Conservation (phyloP, 2,888 invertebrate genomes). For the Lepidocyrtoides sp. region DNA sequence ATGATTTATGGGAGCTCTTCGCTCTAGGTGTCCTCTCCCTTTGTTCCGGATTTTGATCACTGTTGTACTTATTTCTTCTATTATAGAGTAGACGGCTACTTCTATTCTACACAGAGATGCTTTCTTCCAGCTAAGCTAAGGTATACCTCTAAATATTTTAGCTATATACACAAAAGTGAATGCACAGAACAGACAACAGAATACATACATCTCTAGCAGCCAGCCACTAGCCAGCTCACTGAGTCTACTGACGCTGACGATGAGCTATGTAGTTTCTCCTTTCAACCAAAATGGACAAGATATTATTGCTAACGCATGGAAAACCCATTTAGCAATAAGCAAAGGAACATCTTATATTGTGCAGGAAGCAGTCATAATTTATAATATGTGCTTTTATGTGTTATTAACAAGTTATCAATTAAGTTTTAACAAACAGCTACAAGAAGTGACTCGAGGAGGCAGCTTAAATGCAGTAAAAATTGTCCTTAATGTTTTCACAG, state of each 20-base stretch:
- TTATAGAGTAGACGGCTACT: background rate
- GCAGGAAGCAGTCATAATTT: background rate
- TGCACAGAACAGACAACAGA: background rate
- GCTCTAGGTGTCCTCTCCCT: constrained; percentile 78
- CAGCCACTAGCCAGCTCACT: constrained; percentile 51
- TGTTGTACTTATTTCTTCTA: constrained; percentile 53
- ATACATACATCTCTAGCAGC: too few species aligned
- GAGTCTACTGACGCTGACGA: constrained; percentile 41
- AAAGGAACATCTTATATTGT: background rate
- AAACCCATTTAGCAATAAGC: background rate
- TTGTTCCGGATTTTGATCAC: constrained; percentile 79
- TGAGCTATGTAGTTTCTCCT: constrained; percentile 32
- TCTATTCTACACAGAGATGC: background rate
- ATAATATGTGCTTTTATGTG: background rate
- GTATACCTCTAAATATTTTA: background rate
- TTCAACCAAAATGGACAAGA: constrained; percentile 25
- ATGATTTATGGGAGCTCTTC: constrained; percentile 78
- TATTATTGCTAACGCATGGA: constrained; percentile 23
- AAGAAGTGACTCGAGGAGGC: too few species aligned
- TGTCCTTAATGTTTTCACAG: too few species aligned
- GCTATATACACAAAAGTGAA: background rate
- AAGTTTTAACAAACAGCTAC: background rate
- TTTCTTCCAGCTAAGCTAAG: constrained; percentile 4
- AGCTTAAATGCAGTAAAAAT: too few species aligned
- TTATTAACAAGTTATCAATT: background rate